These are phyloP conservation scores for Melanocharis versteri DNA, from an alignment of 2,113 vertebrate species.

Conservation along the genomic window DNA sequence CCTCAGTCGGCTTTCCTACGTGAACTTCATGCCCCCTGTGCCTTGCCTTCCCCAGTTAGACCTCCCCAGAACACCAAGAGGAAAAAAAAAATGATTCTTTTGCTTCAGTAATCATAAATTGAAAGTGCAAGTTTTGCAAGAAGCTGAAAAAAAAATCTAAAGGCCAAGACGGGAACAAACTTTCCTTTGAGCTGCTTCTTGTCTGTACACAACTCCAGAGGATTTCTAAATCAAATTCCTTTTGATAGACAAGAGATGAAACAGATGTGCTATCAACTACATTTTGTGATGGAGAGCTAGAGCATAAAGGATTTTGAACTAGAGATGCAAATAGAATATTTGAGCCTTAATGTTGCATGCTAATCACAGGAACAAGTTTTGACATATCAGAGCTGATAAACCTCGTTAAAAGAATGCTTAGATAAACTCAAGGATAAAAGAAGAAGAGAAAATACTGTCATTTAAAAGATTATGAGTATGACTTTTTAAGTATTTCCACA, in stretches of 20 bases:
- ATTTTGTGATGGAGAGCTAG: not conserved
- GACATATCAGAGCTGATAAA: not conserved
- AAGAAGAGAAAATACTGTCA: not conserved
- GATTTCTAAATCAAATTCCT: not conserved
- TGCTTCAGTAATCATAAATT: not conserved
- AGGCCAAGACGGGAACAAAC: not conserved
- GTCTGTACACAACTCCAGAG: not conserved
- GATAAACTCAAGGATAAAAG: not conserved
- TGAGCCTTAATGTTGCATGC: not conserved
- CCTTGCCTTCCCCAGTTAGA: not conserved
- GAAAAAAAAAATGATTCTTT: accelerated
- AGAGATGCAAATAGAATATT: not conserved
- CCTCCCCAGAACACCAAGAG: not conserved
- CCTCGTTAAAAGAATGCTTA: not conserved
- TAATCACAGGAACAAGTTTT: not conserved
- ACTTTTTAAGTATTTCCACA: not conserved
- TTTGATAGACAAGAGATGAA: not conserved
- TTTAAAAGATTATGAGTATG: not conserved
- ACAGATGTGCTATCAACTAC: not conserved
- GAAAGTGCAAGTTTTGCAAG: not conserved
- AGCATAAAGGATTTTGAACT: not conserved
- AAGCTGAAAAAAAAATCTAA: not conserved
- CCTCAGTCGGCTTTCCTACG: not conserved
- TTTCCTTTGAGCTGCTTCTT: not conserved
- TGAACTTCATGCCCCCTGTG: not conserved